These are phyloP conservation scores for human (Homo sapiens) DNA, from an alignment of 2,113 vertebrate species.

Conservation along the genomic window DNA sequence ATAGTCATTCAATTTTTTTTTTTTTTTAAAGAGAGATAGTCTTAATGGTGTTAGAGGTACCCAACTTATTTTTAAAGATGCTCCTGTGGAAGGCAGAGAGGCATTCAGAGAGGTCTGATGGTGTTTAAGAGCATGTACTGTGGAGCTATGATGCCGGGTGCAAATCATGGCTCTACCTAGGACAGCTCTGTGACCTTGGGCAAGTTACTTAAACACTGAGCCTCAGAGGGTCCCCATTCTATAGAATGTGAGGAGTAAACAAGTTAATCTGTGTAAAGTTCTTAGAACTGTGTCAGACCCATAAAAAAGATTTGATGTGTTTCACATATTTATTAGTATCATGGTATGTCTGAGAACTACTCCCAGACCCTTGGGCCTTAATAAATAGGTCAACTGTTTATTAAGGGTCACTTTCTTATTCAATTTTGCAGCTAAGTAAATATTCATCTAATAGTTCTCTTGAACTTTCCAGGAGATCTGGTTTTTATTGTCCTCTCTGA, in stretches of 20 bases:
- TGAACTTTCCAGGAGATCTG: neutral
- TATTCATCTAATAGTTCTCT: neutral
- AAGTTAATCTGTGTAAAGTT: neutral
- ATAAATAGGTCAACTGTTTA: neutral
- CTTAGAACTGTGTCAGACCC: neutral
- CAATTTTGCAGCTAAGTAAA: neutral
- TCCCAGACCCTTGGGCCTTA: neutral
- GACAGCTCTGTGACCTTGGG: neutral
- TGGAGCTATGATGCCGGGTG: neutral
- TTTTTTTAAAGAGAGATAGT: neutral
- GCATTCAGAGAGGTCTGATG: neutral
- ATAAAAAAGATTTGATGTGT: neutral
- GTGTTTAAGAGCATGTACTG: rapidly evolving
- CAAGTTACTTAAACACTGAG: neutral
- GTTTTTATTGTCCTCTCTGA: neutral
- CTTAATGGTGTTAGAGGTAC: neutral
- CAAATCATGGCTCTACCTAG: too few relatives aligned
- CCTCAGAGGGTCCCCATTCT: neutral
- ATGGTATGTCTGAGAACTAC: neutral
- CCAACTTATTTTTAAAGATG: neutral
- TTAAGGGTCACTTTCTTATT: neutral
- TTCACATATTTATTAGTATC: neutral
- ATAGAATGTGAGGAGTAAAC: neutral
- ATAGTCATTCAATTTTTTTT: too few relatives aligned
- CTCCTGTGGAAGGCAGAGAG: neutral